Base-by-base conservation (phyloP, 1,140 invertebrate species). In the Drosophila sturtevanti region DNA sequence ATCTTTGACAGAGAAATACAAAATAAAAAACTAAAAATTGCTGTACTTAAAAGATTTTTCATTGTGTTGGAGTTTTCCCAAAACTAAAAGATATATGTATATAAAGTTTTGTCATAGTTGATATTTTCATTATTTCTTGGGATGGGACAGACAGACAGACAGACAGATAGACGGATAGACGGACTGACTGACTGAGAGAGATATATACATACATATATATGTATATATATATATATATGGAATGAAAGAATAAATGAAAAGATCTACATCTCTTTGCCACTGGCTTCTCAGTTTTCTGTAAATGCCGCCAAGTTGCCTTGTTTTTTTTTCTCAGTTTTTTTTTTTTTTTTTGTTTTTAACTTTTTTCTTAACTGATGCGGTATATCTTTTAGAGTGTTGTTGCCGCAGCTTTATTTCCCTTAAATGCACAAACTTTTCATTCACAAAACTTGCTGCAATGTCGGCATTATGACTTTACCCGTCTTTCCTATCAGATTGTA, bases 361-460 rank as follows among this genome's bases (percentile, higher is more conserved):
- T n/a, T n/a, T n/a, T 31, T n/a, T 10, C 58, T 37, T 68, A 68
- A 65, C 35, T 62, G 62, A 69, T 82, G 67, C 54, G 63, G 60
- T 60, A 75, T 68, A 75, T 68, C 64, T 65, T 31, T 51, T 31
- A 52, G 21, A 12, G 56, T 22, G 27, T 51, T 55, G 10, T 56
- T 31, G 62, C 63, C 44, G 63, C 58, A 24, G 67, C 41, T 51
- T 74, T 70, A 78, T 77, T 78, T 81, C 35, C 75, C 78, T 52
- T 70, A 63, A 86, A 86, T 78, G 81, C 74, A 74, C 52, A 67
- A 80, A 68, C 66, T 86, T 79, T 86, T 79, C 82, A 82, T 82
- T 86, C 82, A 70, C 59, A 55, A 80, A 74, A 61, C 56, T 61
- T 69, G 67, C 52, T 66, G 72, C 68, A 54, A 18, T 56, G 31